These are phyloP conservation scores for Thalassoma bifasciatum DNA, from an alignment of 2,113 vertebrate genomes.

Conservation along the genomic window DNA sequence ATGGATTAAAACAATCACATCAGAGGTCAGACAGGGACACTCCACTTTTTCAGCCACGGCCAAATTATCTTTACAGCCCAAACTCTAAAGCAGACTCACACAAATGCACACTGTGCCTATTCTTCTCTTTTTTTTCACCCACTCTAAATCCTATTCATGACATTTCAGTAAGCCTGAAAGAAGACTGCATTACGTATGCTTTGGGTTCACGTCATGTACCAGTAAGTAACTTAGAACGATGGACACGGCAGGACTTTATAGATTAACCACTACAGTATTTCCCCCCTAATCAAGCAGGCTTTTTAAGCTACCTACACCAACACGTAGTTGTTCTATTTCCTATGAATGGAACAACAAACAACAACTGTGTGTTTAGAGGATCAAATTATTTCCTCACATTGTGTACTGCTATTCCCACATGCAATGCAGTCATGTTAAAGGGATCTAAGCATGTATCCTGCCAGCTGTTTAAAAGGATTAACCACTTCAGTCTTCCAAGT, in stretches of 20 bases:
- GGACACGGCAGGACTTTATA: background rate
- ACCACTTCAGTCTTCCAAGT: slow-evolving; percentile 27
- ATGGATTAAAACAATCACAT: slow-evolving; percentile 7
- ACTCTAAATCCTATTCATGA: slow-evolving; percentile 21
- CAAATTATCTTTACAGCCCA: background rate
- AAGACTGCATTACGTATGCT: background rate
- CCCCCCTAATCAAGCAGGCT: background rate
- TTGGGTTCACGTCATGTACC: background rate
- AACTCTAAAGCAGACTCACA: slow-evolving; percentile 14
- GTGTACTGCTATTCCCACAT: slow-evolving; percentile 21
- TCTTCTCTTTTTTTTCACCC: slow-evolving; percentile 8
- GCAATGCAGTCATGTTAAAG: slow-evolving; percentile 26
- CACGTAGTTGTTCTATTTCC: background rate
- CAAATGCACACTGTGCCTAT: background rate
- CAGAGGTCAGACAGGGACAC: background rate
- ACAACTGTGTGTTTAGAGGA: background rate
- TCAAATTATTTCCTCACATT: slow-evolving; percentile 11
- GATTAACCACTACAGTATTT: background rate
- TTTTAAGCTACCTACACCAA: background rate
- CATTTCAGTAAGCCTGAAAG: slow-evolving; percentile 8
- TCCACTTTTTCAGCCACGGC: background rate
- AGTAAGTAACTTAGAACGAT: slow-evolving; percentile 4
- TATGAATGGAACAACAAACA: background rate
- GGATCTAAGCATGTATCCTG: slow-evolving; percentile 55
- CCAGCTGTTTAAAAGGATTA: slow-evolving; percentile 65